Evolutionary conservation across 2,888 invertebrate genomes (phyloP).

Genomic region (Rutpela maculata): DNA sequence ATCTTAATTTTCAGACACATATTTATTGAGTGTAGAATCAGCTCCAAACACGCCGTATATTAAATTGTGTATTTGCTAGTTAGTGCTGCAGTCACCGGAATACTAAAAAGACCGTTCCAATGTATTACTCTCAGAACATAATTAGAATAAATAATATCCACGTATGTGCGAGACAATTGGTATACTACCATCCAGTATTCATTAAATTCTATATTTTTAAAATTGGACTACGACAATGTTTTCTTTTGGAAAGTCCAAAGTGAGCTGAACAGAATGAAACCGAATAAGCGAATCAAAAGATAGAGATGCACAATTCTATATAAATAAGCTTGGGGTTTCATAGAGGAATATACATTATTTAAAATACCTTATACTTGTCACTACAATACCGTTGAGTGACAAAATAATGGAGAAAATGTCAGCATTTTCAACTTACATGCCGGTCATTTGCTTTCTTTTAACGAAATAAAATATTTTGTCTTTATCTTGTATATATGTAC

Average conservation of each 20-base stretch:
- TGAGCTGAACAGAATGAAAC: background rate
- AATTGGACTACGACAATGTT: background rate
- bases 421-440: background rate
- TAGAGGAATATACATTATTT: constrained; percentile 24
- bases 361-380: constrained; percentile 19
- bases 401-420: constrained; percentile 30
- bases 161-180: too few species aligned
- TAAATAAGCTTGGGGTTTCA: constrained; percentile 17
- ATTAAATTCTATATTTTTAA: too few species aligned
- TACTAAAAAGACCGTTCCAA: background rate
- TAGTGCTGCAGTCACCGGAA: background rate
- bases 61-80: background rate
- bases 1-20: too few species aligned
- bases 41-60: background rate
- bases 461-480: background rate
- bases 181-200: too few species aligned
- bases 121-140: too few species aligned
- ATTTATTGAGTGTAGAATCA: too few species aligned
- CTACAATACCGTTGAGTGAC: constrained; percentile 25
- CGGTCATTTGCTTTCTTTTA: background rate
- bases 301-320: constrained; percentile 8
- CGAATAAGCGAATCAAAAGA: background rate
- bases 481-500: background rate
- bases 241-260: background rate
- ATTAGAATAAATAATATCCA: too few species aligned